Evolutionary conservation across 2,888 invertebrate genomes (phyloP).

Genomic region (Anagyrus pseudococci): DNA sequence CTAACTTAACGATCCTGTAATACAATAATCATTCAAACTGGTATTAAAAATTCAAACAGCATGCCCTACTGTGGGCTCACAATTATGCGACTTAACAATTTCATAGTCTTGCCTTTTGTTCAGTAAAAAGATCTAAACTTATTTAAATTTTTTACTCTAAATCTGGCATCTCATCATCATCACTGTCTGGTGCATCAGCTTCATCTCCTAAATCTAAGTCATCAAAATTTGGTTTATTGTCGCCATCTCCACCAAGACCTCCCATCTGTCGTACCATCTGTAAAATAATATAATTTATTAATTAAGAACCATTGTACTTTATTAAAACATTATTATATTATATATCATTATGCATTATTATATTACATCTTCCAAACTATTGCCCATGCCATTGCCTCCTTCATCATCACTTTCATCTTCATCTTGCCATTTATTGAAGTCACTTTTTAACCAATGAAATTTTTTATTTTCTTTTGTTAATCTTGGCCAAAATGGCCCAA

Average conservation of each 20-base stretch:
- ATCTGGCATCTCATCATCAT: constrained; percentile 81
- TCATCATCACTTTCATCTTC: constrained; percentile 93
- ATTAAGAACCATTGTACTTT: no score
- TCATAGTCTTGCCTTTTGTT: constrained; percentile 29
- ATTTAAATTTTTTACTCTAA: constrained; percentile 66
- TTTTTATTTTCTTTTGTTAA: constrained; percentile 88
- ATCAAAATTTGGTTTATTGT: constrained; percentile 75
- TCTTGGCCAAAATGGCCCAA: constrained; percentile 86
- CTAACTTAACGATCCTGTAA: constrained; percentile 14
- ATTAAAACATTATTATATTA: constrained; percentile 7
- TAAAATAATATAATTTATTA: constrained; percentile 35
- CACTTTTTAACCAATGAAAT: constrained; percentile 94
- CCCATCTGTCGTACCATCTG: constrained; percentile 80
- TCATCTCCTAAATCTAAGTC: constrained; percentile 74
- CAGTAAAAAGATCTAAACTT: constrained; percentile 19
- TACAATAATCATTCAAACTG: no score
- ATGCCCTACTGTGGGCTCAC: constrained; percentile 33
- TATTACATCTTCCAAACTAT: constrained; percentile 69
- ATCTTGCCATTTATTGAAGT: constrained; percentile 98
- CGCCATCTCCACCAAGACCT: constrained; percentile 69
- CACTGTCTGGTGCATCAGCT: constrained; percentile 64
- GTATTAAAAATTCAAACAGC: constrained; percentile 46
- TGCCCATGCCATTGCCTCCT: constrained; percentile 48
- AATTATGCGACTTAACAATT: constrained; percentile 17
- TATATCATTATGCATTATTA: constrained; percentile 2